Evolutionary conservation across 2,888 invertebrate genomes (phyloP).

Genomic region (Corbicula japonica): DNA sequence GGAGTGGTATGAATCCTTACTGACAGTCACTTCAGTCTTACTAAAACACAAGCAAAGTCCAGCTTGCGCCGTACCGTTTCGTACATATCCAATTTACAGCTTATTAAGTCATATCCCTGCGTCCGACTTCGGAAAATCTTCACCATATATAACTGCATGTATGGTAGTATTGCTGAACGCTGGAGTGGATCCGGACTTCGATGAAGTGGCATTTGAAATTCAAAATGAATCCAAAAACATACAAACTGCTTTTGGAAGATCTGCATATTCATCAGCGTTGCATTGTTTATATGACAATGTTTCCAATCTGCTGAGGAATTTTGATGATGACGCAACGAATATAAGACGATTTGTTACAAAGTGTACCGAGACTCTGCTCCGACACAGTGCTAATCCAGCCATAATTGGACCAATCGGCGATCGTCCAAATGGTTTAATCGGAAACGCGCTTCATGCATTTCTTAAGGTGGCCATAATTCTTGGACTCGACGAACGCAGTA

Average conservation of each 20-base stretch:
- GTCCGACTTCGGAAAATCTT: constrained; percentile 71
- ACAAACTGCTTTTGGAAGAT: constrained; percentile 77
- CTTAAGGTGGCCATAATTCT: constrained; percentile 62
- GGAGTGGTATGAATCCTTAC: constrained; percentile 75
- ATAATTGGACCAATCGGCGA: constrained; percentile 68
- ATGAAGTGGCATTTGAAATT: constrained; percentile 76
- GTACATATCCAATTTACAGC: constrained; percentile 83
- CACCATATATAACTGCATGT: constrained; percentile 73
- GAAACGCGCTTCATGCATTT: constrained; percentile 77
- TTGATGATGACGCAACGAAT: constrained; percentile 56
- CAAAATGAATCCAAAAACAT: constrained; percentile 58
- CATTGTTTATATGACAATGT: constrained; percentile 77
- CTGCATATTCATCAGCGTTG: constrained; percentile 78
- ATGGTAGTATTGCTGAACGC: constrained; percentile 75
- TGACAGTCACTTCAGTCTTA: constrained; percentile 78
- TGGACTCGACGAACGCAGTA: constrained; percentile 66
- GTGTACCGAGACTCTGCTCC: constrained; percentile 74
- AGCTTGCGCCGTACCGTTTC: constrained; percentile 71
- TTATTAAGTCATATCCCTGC: constrained; percentile 75
- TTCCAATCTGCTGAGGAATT: constrained; percentile 62
- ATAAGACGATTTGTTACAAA: constrained; percentile 68
- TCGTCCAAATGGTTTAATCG: constrained; percentile 34
- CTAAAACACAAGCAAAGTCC: constrained; percentile 77
- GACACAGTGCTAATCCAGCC: constrained; percentile 74
- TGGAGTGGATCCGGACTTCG: constrained; percentile 82